A percentile compares a stretch with the other conserved stretches of the same genome.
phyloP scores from a whole-genome alignment of 2,113 vertebrate species.

The Pterocles burchelli region DNA sequence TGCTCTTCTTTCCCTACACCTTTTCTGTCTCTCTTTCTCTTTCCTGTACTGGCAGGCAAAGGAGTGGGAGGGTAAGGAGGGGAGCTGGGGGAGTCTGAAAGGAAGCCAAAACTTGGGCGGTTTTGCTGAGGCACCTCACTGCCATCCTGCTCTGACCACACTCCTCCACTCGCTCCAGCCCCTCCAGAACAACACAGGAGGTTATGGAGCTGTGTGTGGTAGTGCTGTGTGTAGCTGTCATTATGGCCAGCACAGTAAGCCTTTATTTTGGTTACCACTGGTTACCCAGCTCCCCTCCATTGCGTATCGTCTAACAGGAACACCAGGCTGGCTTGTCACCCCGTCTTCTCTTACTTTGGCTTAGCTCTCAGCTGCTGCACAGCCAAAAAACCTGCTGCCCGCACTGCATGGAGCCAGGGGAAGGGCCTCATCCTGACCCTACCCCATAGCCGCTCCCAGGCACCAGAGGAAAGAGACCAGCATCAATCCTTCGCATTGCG shows the following conservation, averaged over 20 bases:
- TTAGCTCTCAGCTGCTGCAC: background rate
- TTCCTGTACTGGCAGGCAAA: background rate
- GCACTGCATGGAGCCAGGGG: background rate
- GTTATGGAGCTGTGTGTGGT: rapidly evolving
- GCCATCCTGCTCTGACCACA: background rate
- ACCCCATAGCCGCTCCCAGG: background rate
- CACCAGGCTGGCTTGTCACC: background rate
- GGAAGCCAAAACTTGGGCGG: background rate
- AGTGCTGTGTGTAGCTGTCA: background rate
- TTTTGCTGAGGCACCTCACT: background rate
- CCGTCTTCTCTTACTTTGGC: background rate
- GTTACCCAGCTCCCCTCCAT: background rate
- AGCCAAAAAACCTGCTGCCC: background rate
- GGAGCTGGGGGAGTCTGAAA: background rate
- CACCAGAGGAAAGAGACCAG: rapidly evolving
- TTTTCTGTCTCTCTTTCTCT: background rate
- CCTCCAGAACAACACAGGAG: background rate
- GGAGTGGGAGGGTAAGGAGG: rapidly evolving
- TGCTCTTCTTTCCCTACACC: background rate
- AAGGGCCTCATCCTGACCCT: background rate
- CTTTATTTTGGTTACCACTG: background rate
- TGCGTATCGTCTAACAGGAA: background rate
- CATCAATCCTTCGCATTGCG: rapidly evolving
- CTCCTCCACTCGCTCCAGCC: background rate
- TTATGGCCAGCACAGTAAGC: background rate